Conservation (phyloP, 2,797 vertebrate species). For the Natrix natrix region DNA sequence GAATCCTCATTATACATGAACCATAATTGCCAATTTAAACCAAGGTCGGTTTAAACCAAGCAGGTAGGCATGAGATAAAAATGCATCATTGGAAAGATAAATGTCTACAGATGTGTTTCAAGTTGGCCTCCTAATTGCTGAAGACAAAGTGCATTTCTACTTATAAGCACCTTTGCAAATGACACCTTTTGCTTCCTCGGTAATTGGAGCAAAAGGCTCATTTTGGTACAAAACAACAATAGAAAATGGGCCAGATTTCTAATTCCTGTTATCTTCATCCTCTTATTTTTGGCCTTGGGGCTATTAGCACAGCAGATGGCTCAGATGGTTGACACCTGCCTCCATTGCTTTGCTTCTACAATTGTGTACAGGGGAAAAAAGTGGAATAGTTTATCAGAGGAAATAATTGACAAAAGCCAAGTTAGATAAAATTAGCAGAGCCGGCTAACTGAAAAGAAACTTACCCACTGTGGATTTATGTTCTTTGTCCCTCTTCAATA, state of each 20-base stretch:
- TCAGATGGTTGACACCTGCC: constrained; percentile 41
- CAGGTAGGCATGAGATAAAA: background rate
- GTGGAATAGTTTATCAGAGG: constrained; percentile 32
- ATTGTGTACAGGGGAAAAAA: constrained; percentile 15
- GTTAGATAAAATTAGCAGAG: background rate
- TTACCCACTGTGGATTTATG: background rate
- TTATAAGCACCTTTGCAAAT: background rate
- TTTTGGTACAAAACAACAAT: background rate
- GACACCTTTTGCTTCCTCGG: background rate
- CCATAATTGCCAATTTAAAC: background rate
- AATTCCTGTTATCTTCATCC: constrained; percentile 12
- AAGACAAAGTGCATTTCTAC: background rate
- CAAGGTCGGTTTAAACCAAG: background rate
- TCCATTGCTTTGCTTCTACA: constrained; percentile 34
- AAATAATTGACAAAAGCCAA: constrained; percentile 45
- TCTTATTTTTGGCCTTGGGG: background rate
- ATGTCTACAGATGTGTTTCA: background rate
- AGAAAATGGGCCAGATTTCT: constrained; percentile 17
- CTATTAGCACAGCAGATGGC: constrained; percentile 44
- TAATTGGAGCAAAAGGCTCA: constrained; percentile 30
- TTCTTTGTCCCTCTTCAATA: background rate
- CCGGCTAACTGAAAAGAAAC: background rate
- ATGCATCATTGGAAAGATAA: background rate
- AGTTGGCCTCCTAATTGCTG: background rate
- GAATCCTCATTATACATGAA: background rate